Conservation (phyloP, 2,888 invertebrate genomes). For the Synergus japonicus region DNA sequence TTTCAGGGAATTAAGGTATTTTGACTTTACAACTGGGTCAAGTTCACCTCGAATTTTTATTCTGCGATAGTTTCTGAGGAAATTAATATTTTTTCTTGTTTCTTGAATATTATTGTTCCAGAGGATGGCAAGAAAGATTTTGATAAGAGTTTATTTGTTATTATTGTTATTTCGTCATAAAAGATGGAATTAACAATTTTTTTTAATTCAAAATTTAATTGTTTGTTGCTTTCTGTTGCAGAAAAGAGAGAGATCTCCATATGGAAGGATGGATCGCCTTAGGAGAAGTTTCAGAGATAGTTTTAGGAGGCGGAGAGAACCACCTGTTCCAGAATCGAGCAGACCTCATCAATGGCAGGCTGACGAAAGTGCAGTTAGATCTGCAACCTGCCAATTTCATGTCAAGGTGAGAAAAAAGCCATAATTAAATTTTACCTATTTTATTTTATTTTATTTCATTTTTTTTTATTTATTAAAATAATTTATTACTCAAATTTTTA, state of each 20-base stretch:
- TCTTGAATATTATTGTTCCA: not conserved
- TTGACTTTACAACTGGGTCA: not conserved
- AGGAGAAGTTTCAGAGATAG: slow-evolving; percentile 95
- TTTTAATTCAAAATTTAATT: not conserved
- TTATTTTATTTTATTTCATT: too few relatives aligned
- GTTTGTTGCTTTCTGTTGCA: slow-evolving; percentile 63
- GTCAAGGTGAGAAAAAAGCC: slow-evolving; percentile 84
- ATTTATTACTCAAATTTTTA: slow-evolving; percentile 31
- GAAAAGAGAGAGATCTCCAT: slow-evolving; percentile 85
- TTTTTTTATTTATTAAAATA: slow-evolving; percentile 1
- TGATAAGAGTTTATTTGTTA: not conserved
- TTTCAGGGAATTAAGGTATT: not conserved
- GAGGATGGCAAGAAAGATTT: not conserved
- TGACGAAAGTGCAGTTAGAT: slow-evolving; percentile 96
- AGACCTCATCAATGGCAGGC: slow-evolving; percentile 99
- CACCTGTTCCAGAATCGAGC: slow-evolving; percentile 91
- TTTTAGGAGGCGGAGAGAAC: slow-evolving; percentile 94
- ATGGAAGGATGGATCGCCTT: slow-evolving; percentile 90
- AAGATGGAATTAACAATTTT: not conserved
- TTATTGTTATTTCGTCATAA: not conserved
- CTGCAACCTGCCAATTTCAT: slow-evolving; percentile 97
- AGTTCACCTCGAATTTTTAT: slow-evolving; percentile 8
- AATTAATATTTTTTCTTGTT: not conserved
- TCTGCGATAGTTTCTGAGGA: not conserved
- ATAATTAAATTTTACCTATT: slow-evolving; percentile 11